phyloP scores from a whole-genome alignment of 35 echinoderm and acorn worm species.

The Apostichopus parvimensis region DNA sequence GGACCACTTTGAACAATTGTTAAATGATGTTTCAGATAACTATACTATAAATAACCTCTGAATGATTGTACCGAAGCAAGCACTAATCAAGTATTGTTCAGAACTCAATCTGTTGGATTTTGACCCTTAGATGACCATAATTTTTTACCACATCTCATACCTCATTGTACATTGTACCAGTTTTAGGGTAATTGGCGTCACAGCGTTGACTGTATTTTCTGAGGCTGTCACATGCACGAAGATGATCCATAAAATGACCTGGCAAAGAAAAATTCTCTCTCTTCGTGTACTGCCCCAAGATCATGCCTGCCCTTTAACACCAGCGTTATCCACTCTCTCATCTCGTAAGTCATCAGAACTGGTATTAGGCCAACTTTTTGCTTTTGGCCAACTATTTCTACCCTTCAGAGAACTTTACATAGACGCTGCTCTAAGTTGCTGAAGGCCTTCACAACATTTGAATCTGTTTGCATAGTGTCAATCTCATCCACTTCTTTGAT shows the following conservation, averaged over 20 bases:
- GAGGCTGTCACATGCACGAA: slow-evolving; percentile 61
- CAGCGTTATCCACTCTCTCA: slow-evolving; percentile 52
- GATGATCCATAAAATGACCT: slow-evolving; percentile 45
- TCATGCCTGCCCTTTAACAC: slow-evolving; percentile 42
- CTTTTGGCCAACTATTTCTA: slow-evolving; percentile 70
- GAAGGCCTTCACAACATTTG: slow-evolving; percentile 33
- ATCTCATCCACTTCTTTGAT: slow-evolving; percentile 49
- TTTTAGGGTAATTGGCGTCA: slow-evolving; percentile 59
- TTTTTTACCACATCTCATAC: too few relatives aligned
- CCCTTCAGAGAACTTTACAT: slow-evolving; percentile 48
- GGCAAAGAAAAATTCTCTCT: slow-evolving; percentile 64
- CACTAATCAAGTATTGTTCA: too few relatives aligned
- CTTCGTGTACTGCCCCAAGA: slow-evolving; percentile 31
- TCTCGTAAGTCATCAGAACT: slow-evolving; percentile 60
- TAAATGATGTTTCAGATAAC: too few relatives aligned
- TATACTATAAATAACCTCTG: too few relatives aligned
- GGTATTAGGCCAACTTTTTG: slow-evolving; percentile 55
- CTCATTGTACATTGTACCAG: slow-evolving; percentile 27
- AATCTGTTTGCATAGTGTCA: slow-evolving; percentile 5
- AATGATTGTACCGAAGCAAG: too few relatives aligned
- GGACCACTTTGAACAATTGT: too few relatives aligned
- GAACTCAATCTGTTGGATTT: too few relatives aligned
- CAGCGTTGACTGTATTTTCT: slow-evolving; percentile 51
- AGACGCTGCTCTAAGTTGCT: slow-evolving; percentile 58
- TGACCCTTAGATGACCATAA: too few relatives aligned